Conservation (phyloP, 2,113 vertebrate genomes). For the Cheilinus undulatus region DNA sequence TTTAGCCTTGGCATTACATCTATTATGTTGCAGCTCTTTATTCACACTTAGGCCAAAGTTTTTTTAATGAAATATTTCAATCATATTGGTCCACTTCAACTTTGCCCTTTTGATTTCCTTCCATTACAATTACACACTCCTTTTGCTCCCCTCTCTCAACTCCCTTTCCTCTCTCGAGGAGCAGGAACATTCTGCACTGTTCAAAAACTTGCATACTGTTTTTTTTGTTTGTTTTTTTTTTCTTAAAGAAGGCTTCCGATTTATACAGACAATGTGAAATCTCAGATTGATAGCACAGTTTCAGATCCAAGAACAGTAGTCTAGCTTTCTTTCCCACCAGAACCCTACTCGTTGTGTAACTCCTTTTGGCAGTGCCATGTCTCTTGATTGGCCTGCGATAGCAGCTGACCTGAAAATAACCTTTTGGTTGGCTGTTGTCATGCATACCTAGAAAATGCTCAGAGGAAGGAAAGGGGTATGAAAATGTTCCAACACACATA, state of each 20-base stretch:
- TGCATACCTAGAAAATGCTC: slow-evolving; percentile 5
- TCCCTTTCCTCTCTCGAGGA: background rate
- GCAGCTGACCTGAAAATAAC: slow-evolving; percentile 14
- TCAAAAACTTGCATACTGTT: background rate
- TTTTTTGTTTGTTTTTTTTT: background rate
- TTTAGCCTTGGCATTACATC: background rate
- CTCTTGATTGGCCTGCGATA: background rate
- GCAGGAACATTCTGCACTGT: background rate
- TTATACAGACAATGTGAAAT: background rate
- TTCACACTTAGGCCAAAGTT: background rate
- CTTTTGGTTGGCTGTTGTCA: background rate
- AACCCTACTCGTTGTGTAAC: background rate
- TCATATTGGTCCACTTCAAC: background rate
- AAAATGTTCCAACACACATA: background rate
- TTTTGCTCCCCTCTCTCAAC: background rate
- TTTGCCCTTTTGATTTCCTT: background rate
- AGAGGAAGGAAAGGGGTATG: background rate
- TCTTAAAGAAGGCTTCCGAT: background rate
- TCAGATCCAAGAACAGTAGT: background rate
- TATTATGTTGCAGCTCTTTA: background rate
- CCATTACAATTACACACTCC: background rate
- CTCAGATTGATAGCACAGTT: background rate
- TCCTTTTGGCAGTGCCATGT: background rate
- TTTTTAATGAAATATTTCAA: background rate
- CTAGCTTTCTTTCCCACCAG: background rate